Evolutionary conservation across 2,888 invertebrate genomes (phyloP).

Genomic region (Crioceris asparagi): DNA sequence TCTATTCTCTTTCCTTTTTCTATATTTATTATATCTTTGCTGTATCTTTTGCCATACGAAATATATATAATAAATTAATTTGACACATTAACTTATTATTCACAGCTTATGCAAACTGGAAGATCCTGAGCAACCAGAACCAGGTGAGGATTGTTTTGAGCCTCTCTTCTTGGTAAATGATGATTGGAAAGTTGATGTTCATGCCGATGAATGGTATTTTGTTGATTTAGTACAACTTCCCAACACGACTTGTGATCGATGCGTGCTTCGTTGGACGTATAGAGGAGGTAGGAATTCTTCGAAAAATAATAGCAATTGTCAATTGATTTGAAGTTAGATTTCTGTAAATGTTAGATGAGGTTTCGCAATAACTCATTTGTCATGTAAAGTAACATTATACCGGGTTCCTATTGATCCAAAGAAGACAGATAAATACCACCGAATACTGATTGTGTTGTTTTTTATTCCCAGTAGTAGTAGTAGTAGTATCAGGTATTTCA

Average conservation of each 20-base stretch:
- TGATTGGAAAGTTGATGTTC: constrained; percentile 14
- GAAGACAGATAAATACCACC: background rate
- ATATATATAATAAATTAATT: background rate
- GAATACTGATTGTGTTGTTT: no score
- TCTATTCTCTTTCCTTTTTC: no score
- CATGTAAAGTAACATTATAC: no score
- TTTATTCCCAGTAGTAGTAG: no score
- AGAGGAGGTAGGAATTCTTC: constrained; percentile 15
- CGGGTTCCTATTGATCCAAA: no score
- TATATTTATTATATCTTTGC: no score
- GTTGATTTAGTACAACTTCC: constrained; percentile 32
- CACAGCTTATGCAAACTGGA: constrained; percentile 35
- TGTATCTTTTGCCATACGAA: no score
- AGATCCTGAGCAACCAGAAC: constrained; percentile 31
- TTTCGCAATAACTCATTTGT: no score
- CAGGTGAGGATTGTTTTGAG: constrained; percentile 38
- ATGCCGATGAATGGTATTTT: constrained; percentile 3
- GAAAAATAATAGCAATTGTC: background rate
- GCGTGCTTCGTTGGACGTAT: constrained; percentile 43
- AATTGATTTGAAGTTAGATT: background rate
- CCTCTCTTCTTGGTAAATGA: constrained; percentile 31
- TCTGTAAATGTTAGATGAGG: background rate
- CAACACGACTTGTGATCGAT: constrained; percentile 36
- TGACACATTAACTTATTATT: constrained; percentile 1
- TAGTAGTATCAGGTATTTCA: no score